A percentile compares a stretch with the other conserved stretches of the same genome.
phyloP scores from a whole-genome alignment of 2,113 vertebrate species.

The Crocuta crocuta region DNA sequence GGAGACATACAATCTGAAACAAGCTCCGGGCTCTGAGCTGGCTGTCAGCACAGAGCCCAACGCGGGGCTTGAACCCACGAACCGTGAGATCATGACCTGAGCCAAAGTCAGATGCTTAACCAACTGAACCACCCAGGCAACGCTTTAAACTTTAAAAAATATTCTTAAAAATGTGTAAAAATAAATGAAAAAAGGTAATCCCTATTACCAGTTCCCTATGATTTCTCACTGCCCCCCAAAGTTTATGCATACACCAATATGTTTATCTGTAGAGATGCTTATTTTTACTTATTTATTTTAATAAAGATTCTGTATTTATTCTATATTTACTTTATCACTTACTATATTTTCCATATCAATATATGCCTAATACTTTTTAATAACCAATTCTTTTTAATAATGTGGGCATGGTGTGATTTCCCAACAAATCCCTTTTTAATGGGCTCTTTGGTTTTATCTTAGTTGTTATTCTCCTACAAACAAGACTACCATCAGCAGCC shows the following conservation, averaged over 20 bases:
- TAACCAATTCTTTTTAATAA: not conserved
- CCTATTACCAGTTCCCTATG: not conserved
- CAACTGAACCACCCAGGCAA: no score
- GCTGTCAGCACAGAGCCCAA: no score
- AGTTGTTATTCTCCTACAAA: constrained; percentile 15
- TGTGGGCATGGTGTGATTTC: not conserved
- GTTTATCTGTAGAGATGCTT: not conserved
- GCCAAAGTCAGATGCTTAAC: no score
- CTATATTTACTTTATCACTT: not conserved
- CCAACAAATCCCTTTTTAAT: not conserved
- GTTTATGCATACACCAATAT: not conserved
- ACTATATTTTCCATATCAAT: not conserved
- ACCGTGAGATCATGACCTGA: no score
- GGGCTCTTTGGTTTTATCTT: not conserved
- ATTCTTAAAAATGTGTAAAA: no score
- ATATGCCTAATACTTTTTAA: not conserved
- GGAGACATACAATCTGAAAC: no score
- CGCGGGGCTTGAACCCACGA: no score
- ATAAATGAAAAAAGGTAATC: not conserved
- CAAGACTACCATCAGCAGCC: not conserved
- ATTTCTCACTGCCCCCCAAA: not conserved
- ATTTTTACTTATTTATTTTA: not conserved
- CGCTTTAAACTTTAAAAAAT: no score
- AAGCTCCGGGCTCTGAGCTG: no score
- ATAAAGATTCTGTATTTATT: not conserved